A percentile compares a stretch with the other conserved stretches of the same genome.
phyloP scores from a whole-genome alignment of 2,888 invertebrate genomes.

The Eustalomyia histrio region DNA sequence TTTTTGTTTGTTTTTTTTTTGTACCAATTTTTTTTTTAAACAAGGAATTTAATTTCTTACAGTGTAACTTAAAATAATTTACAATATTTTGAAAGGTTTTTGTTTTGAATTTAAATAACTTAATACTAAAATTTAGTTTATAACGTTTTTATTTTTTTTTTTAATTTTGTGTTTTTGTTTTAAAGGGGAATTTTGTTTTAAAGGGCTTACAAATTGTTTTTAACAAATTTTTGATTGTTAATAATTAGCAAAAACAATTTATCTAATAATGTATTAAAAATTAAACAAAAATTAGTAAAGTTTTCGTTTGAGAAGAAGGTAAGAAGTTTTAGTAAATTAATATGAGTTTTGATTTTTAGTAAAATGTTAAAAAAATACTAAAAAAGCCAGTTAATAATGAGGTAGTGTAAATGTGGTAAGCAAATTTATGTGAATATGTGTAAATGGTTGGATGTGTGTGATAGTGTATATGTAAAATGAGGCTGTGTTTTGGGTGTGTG shows the following conservation, averaged over 20 bases:
- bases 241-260: conserved; percentile 1
- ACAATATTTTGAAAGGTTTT: conserved; percentile 46
- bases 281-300: conserved; percentile 48
- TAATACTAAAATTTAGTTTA: conserved; percentile 63
- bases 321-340: conserved; percentile 49
- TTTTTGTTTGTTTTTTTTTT: conserved; percentile 27
- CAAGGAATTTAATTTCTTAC: conserved; percentile 54
- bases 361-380: conserved; percentile 46
- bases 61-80: conserved; percentile 63
- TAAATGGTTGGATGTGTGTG: neutral
- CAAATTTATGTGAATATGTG: conserved; percentile 11
- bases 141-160: conserved; percentile 16
- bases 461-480: conserved; percentile 42
- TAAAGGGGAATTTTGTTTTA: no score
- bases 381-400: conserved; percentile 57
- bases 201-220: conserved; percentile 34
- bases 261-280: conserved; percentile 54
- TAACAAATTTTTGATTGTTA: conserved; percentile 13
- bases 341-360: conserved; percentile 21
- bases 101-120: conserved; percentile 48
- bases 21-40: conserved; percentile 51
- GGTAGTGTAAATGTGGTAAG: conserved; percentile 35
- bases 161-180: neutral
- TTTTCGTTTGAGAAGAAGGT: conserved; percentile 37
- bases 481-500: conserved; percentile 46